These are phyloP conservation scores for Paracanthobrama guichenoti DNA, from an alignment of 2,113 vertebrate species.

Conservation along the genomic window DNA sequence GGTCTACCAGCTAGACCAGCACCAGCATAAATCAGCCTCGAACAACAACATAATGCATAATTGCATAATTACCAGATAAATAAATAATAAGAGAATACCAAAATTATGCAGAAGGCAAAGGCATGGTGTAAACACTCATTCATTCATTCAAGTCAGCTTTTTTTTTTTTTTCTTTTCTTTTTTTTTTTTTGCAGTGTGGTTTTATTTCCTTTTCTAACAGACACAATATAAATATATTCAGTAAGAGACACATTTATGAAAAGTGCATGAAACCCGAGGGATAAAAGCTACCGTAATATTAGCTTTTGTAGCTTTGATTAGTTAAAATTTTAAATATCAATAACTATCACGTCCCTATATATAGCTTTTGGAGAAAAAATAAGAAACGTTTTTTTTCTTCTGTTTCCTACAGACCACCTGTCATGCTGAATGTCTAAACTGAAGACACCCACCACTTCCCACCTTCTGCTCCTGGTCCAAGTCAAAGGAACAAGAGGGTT, in stretches of 20 bases:
- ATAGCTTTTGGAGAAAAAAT: too few species aligned
- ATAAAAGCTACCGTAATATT: neutral
- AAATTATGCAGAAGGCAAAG: neutral
- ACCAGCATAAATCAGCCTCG: neutral
- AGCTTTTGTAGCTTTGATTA: too few species aligned
- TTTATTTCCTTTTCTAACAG: neutral
- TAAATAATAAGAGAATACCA: neutral
- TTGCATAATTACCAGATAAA: neutral
- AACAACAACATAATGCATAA: neutral
- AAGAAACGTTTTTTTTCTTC: neutral
- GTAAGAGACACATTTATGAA: neutral
- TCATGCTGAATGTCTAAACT: slow-evolving; percentile 5
- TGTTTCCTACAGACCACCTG: neutral
- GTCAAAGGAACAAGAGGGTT: neutral
- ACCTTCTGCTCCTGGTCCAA: neutral
- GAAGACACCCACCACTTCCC: slow-evolving; percentile 2
- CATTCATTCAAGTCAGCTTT: too few species aligned
- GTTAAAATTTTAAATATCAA: too few species aligned
- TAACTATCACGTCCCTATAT: too few species aligned
- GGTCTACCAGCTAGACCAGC: neutral
- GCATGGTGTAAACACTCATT: neutral
- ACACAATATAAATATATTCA: neutral
- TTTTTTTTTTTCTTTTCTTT: neutral
- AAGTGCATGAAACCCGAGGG: neutral
- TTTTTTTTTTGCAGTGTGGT: neutral